Evolutionary conservation across 1,140 invertebrate genomes (phyloP), one percentile per base, ranked within the genome.

Genomic region (Camponotus pennsylvanicus): DNA sequence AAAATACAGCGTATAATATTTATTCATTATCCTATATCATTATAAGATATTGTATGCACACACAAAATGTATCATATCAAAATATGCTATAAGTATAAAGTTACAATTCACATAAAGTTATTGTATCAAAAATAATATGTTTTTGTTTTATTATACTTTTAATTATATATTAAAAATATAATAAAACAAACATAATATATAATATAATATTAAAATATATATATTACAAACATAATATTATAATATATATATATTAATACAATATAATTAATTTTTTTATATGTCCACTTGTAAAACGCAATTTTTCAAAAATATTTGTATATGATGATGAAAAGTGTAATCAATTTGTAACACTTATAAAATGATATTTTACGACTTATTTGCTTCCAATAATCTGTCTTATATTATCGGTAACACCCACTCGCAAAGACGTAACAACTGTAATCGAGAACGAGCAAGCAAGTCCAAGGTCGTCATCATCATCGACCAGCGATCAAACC

Each of bases 401-500:
- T 42, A 37, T 59, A 61, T 83, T 73, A 83, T 83, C 69, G 40
- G 13, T 40, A 40, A 63, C 40, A 75, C 69, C 55, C 79, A 63
- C 11, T 61, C 13, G 40, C 55, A 45, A 66, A 78, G 63, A 78
- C 42, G 42, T 76, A 87, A 84, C 70, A 49, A 87, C 86, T 88
- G 90, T 78, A 89, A 91, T 89, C 85, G 88, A 91, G 91, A 92
- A 88, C 89, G 70, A 75, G 66, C 86, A 88, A 86, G 52, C 91
- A 92, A 92, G 91, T 89, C 91, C 94, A 94, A 94, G 93, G 93
- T 80, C 87, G 89, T 89, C 82, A 67, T 87, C 89, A 75, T 92
- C 77, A 90, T 87, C 79, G 89, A 88, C 80, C 45, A 69, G 88
- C 75, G 87, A 92, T 91, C 87, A 90, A 92, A 94, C 86, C 87